Percentiles rank a stretch among this genome's conserved stretches.
Evolutionary conservation across 2,113 vertebrate species (phyloP).

Genomic region (Lipotes vexillifer): DNA sequence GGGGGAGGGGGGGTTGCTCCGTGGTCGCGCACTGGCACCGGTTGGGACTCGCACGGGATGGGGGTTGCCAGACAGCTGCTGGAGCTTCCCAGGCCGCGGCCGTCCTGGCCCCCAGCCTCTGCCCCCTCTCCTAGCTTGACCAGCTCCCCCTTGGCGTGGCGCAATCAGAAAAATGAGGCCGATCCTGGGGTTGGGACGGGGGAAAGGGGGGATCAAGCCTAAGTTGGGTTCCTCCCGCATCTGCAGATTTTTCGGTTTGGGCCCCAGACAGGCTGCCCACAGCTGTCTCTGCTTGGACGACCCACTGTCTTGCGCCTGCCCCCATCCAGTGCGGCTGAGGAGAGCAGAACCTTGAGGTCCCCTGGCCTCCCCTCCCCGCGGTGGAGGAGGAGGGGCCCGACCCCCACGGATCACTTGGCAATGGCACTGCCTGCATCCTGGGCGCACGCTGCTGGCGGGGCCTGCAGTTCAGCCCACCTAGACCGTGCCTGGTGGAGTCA

Average conservation of each 20-base stretch:
- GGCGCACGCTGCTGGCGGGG: neutral
- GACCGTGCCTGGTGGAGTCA: neutral
- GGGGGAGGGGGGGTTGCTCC: neutral
- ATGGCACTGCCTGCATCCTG: neutral
- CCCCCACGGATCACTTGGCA: no score
- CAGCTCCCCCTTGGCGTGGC: neutral
- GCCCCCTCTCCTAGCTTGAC: neutral
- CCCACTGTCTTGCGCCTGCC: no score
- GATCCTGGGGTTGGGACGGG: neutral
- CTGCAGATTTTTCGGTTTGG: neutral
- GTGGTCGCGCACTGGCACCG: neutral
- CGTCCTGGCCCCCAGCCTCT: neutral
- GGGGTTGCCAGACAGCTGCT: neutral
- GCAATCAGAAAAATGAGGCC: neutral
- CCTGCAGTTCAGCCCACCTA: fast-evolving
- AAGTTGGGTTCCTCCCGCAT: neutral
- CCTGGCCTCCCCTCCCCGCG: neutral
- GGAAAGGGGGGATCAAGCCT: neutral
- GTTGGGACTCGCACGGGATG: neutral
- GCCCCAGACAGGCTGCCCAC: neutral
- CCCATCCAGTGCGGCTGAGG: neutral
- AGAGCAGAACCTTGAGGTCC: neutral
- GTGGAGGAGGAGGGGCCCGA: no score
- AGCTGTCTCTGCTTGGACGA: neutral
- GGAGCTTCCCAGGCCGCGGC: neutral